phyloP scores from a whole-genome alignment of 2,113 vertebrate species.

The Perca schrenkii region DNA sequence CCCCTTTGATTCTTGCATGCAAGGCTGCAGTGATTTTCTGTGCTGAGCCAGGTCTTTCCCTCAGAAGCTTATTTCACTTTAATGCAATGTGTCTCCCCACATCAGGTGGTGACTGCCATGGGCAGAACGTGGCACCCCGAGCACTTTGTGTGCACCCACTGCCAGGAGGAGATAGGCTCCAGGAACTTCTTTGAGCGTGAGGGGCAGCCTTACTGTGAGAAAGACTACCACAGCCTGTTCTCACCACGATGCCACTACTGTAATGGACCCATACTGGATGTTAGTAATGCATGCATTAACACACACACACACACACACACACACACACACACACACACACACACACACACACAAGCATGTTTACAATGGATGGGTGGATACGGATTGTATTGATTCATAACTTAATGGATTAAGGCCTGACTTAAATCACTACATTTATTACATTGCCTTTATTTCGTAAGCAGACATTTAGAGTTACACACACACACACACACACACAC shows the following conservation, averaged over 20 bases:
- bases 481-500: neutral
- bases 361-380: constrained; percentile 11
- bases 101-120: constrained; percentile 97
- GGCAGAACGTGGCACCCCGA: constrained; percentile 97
- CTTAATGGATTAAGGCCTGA: constrained; percentile 55
- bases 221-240: constrained; percentile 95
- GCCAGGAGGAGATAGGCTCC: constrained; percentile 96
- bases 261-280: constrained; percentile 95
- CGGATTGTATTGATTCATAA: constrained; percentile 74
- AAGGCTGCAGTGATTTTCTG: constrained; percentile 8
- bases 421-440: constrained; percentile 43
- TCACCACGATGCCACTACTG: constrained; percentile 97
- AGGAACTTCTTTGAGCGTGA: constrained; percentile 97
- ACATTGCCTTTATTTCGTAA: constrained; percentile 39
- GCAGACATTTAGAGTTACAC: neutral
- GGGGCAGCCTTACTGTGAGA: constrained; percentile 95
- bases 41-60: constrained; percentile 29
- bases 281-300: constrained; percentile 82
- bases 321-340: neutral
- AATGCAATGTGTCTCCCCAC: constrained; percentile 41
- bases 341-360: neutral
- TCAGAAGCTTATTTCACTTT: constrained; percentile 47
- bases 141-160: constrained; percentile 98
- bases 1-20: constrained; percentile 15
- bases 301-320: constrained; percentile 10